These are phyloP conservation scores for Frieseomelitta varia DNA, from an alignment of 1,140 invertebrate genomes.

Conservation along the genomic window DNA sequence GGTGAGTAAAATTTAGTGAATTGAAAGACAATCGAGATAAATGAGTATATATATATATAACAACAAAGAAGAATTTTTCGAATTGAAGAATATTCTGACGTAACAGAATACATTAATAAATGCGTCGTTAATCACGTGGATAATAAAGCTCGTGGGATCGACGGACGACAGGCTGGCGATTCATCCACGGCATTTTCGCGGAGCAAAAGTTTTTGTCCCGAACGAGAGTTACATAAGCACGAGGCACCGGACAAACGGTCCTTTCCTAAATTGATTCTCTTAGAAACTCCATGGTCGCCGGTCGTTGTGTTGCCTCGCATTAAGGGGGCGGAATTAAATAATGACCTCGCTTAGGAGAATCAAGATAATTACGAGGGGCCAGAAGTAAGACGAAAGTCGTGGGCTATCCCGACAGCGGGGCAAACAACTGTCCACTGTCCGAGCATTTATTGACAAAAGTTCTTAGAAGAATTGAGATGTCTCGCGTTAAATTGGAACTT, in stretches of 20 bases:
- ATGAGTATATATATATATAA: too few relatives aligned
- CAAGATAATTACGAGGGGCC: constrained; percentile 65
- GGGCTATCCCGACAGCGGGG: constrained; percentile 4
- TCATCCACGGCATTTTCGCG: constrained; percentile 2
- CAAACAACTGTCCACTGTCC: not conserved
- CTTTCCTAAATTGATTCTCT: constrained; percentile 68
- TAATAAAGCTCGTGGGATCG: not conserved
- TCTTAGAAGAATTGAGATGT: constrained; percentile 19
- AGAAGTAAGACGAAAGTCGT: constrained; percentile 59
- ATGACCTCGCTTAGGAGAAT: constrained; percentile 63
- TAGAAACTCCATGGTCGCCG: constrained; percentile 57
- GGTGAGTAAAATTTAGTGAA: not conserved
- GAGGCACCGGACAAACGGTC: constrained; percentile 54
- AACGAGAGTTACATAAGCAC: constrained; percentile 51
- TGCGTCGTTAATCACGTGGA: not conserved
- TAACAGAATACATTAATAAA: not conserved
- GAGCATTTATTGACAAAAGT: constrained; percentile 4
- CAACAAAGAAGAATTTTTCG: not conserved
- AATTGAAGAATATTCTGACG: not conserved
- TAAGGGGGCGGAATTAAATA: constrained; percentile 67
- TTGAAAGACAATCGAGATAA: not conserved
- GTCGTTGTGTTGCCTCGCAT: constrained; percentile 63
- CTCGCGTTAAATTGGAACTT: not conserved
- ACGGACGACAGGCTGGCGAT: not conserved
- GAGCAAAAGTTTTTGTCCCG: constrained; percentile 7